Evolutionary conservation across 2,113 vertebrate species (phyloP).

Genomic region (Pachypanchax playfairii): DNA sequence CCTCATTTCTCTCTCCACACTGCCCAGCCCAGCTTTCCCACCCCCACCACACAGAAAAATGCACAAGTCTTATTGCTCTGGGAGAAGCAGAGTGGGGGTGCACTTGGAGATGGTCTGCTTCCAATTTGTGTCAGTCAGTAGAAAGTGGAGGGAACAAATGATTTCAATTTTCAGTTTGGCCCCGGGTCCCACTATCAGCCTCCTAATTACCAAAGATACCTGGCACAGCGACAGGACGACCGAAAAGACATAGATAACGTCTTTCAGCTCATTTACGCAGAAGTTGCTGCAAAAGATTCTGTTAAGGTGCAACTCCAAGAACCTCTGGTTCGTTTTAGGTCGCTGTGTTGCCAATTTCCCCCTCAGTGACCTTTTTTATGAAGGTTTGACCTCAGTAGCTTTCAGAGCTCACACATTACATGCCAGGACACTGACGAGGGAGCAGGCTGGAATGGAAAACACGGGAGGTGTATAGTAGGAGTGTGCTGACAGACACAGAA

Average conservation of each 20-base stretch:
- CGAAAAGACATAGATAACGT: slow-evolving; percentile 40
- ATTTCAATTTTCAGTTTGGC: slow-evolving; percentile 74
- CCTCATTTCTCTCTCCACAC: slow-evolving; percentile 49
- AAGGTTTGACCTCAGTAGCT: slow-evolving; percentile 75
- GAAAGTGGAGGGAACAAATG: slow-evolving; percentile 69
- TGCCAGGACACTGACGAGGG: slow-evolving; percentile 83
- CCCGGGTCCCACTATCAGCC: slow-evolving; percentile 49
- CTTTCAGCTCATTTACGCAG: slow-evolving; percentile 33
- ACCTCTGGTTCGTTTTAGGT: slow-evolving; percentile 75
- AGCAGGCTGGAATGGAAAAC: slow-evolving; percentile 39
- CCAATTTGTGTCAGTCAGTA: slow-evolving; percentile 77
- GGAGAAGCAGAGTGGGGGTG: slow-evolving; percentile 47
- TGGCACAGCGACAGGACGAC: slow-evolving; percentile 41
- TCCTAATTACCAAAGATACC: slow-evolving; percentile 55
- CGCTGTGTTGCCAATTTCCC: slow-evolving; percentile 83
- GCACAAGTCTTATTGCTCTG: slow-evolving; percentile 69
- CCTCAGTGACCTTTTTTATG: slow-evolving; percentile 80
- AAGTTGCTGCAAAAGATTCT: slow-evolving; percentile 59
- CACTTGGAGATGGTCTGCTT: slow-evolving; percentile 74
- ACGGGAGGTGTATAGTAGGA: slow-evolving; percentile 45
- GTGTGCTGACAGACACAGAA: slow-evolving; percentile 77
- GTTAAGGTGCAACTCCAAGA: slow-evolving; percentile 58
- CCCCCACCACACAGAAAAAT: slow-evolving; percentile 42
- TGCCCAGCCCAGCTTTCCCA: slow-evolving; percentile 64
- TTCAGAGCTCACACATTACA: slow-evolving; percentile 80